Base-by-base conservation (phyloP, 2,888 invertebrate genomes). In the Caenorhabditis becei region DNA sequence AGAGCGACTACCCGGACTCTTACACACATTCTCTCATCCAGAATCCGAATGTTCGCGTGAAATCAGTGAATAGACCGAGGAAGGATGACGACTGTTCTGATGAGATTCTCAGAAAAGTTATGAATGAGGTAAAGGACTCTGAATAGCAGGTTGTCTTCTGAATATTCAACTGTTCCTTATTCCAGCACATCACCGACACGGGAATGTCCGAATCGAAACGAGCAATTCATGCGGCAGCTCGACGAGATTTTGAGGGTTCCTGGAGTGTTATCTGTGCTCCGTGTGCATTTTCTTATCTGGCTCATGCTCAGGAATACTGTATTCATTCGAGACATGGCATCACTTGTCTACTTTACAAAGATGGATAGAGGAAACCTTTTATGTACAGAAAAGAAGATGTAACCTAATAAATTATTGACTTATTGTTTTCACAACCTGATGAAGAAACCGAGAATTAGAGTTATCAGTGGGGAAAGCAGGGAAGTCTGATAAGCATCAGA, bases 261-360 rank as follows among this genome's bases (percentile, higher is more conserved):
- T 84, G 82, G 82, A 78, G 80, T 18, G 70, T 84, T 32, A 80
- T 84, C 41, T 84, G 84, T 65, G 84, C 82, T 41, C 77, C 78
- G 23, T 84, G 84, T 32, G 71, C 77, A 49, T 84, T 84, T 59
- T 82, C 82, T 18, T 84, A 82, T 56, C 24, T 84, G 61, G 82
- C 82, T 23, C 84, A 84, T 53, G 75, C 82, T 16, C 67, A 71
- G 11, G 78, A 80, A 3, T 82, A 58, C 54, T 84, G 84, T 77
- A 62, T 84, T 69, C 84, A 84, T 70, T 77, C 82, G 10, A 49
- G 79, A n/a, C 69, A 80, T 24, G 74, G 80, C 14, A 67, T 83
- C 11, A 84, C 84, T 71, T 84, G 84, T 69, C 65, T 84, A 7
- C 26, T 83, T n/a, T 84, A 77, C 51, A 51, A 71, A 54, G 77